Evolutionary conservation across 2,888 invertebrate species (phyloP), one percentile per base, ranked within the genome.

Genomic region (Gymnoscelis rufifasciata): DNA sequence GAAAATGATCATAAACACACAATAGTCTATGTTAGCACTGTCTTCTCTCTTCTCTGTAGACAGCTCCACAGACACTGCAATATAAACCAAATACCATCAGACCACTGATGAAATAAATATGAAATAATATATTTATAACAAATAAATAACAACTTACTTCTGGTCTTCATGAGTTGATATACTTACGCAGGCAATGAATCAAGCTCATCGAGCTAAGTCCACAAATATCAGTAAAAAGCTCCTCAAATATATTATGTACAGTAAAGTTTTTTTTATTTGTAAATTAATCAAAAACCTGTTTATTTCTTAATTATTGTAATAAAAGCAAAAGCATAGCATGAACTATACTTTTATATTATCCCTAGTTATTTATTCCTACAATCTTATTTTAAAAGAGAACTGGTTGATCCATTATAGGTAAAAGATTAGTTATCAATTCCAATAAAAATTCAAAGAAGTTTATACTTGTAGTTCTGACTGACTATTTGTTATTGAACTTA

Each of bases 61-160:
- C 58, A 55, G 56, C 56, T 60, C 69, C 43, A 35, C 13, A 6
- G 26, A 38, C 47, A 73, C 79, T 79, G 79, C 61, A 77, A 79
- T 56, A 60, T 63, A 79, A 54, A 74, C 54, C 69, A 66, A 56
- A 52, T 39, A 31, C 44, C 52, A 59, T 65, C 56, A 71, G 61
- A 58, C 53, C 47, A 59, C 41, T 49, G 47, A 15, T 19, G 27
- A 42, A 38, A 13, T 23, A 45, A 54, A 38, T 28, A 38, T 38
- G 19, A 43, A 28, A 38, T 53, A 53, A 63, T 56, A 57, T 58
- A 59, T 62, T 66, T 61, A 49, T 60, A 51, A 52, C 62, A 65
- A 70, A 71, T 61, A 69, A 68, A 54, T 56, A 66, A 73, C 74
- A 60, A 65, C 65, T 79, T 82, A 81, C 82, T 77, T 78, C 78